These are phyloP conservation scores for Pantherophis vulpinus DNA, from an alignment of 2,797 vertebrate genomes.

Conservation along the genomic window DNA sequence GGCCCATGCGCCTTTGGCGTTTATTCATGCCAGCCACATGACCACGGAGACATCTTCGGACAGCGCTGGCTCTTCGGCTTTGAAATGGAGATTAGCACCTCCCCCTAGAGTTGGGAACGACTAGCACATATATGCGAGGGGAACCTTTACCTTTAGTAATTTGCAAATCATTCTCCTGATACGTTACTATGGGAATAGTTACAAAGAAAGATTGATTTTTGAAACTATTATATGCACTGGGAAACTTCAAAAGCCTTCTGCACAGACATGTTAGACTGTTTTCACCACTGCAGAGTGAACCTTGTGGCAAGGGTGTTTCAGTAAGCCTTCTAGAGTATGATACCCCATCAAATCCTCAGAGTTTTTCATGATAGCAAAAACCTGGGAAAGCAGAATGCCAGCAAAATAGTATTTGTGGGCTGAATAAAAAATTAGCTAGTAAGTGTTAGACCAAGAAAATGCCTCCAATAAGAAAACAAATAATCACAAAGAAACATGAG, in stretches of 20 bases:
- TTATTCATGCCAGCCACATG: too few species aligned
- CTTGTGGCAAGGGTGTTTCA: not conserved
- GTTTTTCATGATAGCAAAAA: not conserved
- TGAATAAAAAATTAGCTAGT: not conserved
- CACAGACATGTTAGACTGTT: not conserved
- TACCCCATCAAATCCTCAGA: not conserved
- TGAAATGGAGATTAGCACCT: too few species aligned
- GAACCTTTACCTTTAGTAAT: not conserved
- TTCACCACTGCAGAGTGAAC: not conserved
- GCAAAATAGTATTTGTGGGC: not conserved
- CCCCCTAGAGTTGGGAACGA: too few species aligned
- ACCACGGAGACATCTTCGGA: too few species aligned
- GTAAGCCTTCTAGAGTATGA: not conserved
- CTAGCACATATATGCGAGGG: too few species aligned
- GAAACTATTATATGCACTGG: not conserved
- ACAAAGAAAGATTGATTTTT: not conserved
- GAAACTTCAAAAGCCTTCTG: not conserved
- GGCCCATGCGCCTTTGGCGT: too few species aligned
- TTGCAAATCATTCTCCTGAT: not conserved
- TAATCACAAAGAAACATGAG: not conserved
- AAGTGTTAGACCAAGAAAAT: not conserved
- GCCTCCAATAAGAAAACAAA: not conserved
- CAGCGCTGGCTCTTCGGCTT: too few species aligned
- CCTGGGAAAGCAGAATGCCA: not conserved
- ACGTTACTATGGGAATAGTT: not conserved